phyloP scores from a whole-genome alignment of 1,140 invertebrate genomes.

The Diabrotica virgifera region DNA sequence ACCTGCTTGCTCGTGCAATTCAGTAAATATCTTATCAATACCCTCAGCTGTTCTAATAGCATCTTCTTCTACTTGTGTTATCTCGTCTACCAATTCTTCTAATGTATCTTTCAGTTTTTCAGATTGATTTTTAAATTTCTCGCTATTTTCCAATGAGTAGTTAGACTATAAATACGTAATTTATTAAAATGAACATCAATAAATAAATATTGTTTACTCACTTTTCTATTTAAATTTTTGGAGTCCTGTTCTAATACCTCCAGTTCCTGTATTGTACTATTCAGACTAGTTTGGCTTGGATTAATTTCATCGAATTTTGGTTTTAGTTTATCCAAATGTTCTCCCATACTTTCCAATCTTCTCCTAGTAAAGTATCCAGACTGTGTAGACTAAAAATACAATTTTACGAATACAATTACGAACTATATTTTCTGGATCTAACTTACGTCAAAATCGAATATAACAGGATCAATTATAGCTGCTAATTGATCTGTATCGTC shows the following conservation, averaged over 20 bases:
- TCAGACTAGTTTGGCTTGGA: slow-evolving; percentile 59
- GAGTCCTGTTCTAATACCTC: slow-evolving; percentile 56
- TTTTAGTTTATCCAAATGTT: slow-evolving; percentile 59
- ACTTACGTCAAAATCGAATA: slow-evolving; percentile 66
- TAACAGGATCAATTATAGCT: slow-evolving; percentile 60
- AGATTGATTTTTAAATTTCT: slow-evolving; percentile 54
- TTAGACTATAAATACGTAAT: slow-evolving; percentile 33
- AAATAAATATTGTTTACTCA: too few relatives aligned
- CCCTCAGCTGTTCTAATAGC: slow-evolving; percentile 61
- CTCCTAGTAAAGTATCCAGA: slow-evolving; percentile 76
- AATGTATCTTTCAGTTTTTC: slow-evolving; percentile 57
- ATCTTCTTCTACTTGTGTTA: slow-evolving; percentile 52
- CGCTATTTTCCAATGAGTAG: slow-evolving; percentile 49
- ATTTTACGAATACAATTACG: slow-evolving; percentile 8
- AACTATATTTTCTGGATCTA: background rate
- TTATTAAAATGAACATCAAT: background rate
- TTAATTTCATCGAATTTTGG: slow-evolving; percentile 66
- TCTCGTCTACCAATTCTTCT: slow-evolving; percentile 53
- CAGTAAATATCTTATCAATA: slow-evolving; percentile 63
- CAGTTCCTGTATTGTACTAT: slow-evolving; percentile 52
- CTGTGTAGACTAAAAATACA: slow-evolving; percentile 59
- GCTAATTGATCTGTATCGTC: slow-evolving; percentile 80
- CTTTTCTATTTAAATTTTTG: slow-evolving; percentile 57
- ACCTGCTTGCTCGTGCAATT: slow-evolving; percentile 63
- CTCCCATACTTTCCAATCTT: slow-evolving; percentile 70